phyloP scores from a whole-genome alignment of 1,140 invertebrate species.

The Amyelois transitella region DNA sequence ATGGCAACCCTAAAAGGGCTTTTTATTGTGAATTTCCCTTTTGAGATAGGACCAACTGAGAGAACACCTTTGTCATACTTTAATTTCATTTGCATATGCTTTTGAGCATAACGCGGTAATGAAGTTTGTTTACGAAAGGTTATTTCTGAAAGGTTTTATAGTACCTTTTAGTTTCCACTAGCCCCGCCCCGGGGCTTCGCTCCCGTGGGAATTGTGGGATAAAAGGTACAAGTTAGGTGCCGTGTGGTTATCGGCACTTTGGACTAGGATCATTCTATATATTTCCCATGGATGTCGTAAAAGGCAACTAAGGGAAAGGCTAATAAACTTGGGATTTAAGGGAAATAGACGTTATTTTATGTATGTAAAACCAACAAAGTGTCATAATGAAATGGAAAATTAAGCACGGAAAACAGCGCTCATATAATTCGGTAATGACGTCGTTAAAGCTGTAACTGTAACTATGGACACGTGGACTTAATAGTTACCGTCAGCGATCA shows the following conservation, averaged over 20 bases:
- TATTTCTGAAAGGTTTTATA: no score
- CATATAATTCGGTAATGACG: neutral
- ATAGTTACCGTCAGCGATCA: neutral
- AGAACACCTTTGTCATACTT: neutral
- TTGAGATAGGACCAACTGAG: neutral
- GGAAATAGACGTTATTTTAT: no score
- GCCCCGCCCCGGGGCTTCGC: no score
- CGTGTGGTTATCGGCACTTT: no score
- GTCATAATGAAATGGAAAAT: neutral
- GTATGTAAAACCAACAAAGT: neutral
- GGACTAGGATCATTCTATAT: no score
- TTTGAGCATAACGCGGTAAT: neutral
- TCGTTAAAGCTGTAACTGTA: neutral
- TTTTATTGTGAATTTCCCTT: neutral
- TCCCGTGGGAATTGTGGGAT: no score
- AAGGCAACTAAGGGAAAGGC: no score
- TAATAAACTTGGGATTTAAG: no score
- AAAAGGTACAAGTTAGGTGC: no score
- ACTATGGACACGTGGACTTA: neutral
- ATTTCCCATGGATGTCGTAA: no score
- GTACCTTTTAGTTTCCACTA: neutral
- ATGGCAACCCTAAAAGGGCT: neutral
- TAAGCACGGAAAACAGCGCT: neutral
- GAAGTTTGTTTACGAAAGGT: neutral
- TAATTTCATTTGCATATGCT: neutral